These are phyloP conservation scores for Microtus richardsoni DNA, from an alignment of 2,113 vertebrate species.

Conservation along the genomic window DNA sequence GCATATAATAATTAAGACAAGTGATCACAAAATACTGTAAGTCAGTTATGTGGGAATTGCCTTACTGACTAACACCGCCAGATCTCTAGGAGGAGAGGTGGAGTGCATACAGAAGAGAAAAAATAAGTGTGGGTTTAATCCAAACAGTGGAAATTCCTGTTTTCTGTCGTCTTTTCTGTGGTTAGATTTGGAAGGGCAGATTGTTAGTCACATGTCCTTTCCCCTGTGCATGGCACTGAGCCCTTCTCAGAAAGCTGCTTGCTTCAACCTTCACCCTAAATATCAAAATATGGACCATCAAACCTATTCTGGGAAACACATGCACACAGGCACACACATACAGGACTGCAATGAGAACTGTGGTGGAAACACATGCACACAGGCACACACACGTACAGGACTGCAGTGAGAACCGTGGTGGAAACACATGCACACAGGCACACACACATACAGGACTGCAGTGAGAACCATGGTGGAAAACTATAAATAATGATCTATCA, in stretches of 20 bases:
- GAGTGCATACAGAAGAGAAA: neutral
- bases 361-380: too few relatives aligned
- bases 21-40: slow-evolving; percentile 46
- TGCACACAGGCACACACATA: neutral
- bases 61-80: neutral
- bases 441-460: neutral
- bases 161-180: neutral
- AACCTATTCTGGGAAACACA: neutral
- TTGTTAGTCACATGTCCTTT: neutral
- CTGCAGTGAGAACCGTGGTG: slow-evolving; percentile 55
- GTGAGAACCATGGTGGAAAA: slow-evolving; percentile 66
- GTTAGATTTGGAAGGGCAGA: neutral
- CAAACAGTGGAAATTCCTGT: neutral
- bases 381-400: neutral
- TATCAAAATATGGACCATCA: slow-evolving; percentile 57
- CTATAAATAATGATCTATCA: slow-evolving; percentile 63
- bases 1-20: slow-evolving; percentile 47
- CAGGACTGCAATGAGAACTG: slow-evolving; percentile 45
- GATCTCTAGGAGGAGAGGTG: neutral
- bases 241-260: slow-evolving; percentile 27
- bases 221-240: neutral
- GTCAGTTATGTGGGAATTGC: neutral
- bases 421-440: neutral
- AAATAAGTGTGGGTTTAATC: neutral
- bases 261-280: neutral